phyloP scores from a whole-genome alignment of 2,888 invertebrate species.

The Augiades crinisus region DNA sequence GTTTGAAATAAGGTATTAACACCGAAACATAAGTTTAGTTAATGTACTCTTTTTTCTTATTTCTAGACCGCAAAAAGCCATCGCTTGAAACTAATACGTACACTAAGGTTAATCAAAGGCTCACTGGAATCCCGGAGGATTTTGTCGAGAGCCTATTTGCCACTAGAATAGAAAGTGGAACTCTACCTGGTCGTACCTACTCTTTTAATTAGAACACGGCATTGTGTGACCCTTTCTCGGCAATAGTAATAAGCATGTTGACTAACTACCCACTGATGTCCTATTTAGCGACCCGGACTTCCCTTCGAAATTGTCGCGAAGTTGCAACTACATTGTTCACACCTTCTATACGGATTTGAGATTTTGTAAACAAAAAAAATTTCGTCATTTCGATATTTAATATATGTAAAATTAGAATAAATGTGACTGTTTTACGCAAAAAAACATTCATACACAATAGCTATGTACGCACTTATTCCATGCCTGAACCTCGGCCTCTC shows the following conservation, averaged over 20 bases:
- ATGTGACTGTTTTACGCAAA: too few relatives aligned
- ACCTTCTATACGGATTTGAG: background rate
- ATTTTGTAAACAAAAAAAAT: background rate
- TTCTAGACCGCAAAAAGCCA: background rate
- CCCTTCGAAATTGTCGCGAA: background rate
- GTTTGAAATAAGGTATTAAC: too few relatives aligned
- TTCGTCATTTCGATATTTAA: too few relatives aligned
- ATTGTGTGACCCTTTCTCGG: conserved; percentile 8
- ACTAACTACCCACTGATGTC: background rate
- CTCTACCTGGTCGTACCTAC: conserved; percentile 9
- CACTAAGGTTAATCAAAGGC: conserved; percentile 8
- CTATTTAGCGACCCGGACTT: background rate
- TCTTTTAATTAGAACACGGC: conserved; percentile 12
- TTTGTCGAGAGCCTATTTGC: conserved; percentile 7
- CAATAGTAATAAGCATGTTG: conserved; percentile 9
- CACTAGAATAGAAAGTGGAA: conserved; percentile 9
- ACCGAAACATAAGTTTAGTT: too few relatives aligned
- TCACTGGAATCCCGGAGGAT: conserved; percentile 6
- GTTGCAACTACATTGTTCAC: background rate
- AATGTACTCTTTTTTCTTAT: too few relatives aligned
- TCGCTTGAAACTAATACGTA: background rate
- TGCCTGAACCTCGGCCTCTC: too few relatives aligned
- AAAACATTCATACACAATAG: too few relatives aligned
- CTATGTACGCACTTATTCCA: too few relatives aligned
- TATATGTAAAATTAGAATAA: too few relatives aligned